phyloP scores from a whole-genome alignment of 53 echinoderm and acorn worm genomes.

The Paelopatides confundens region DNA sequence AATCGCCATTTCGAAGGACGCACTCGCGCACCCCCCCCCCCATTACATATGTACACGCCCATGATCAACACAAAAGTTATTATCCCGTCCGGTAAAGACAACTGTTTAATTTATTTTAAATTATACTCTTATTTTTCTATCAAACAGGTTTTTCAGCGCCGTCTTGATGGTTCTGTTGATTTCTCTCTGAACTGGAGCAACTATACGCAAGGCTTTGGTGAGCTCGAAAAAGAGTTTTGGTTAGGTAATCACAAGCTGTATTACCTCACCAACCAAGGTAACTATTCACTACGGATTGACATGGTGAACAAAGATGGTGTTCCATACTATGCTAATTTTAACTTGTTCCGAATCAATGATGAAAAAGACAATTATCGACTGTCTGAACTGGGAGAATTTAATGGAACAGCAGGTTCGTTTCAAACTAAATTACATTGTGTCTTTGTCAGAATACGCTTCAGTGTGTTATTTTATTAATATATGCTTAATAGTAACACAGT shows the following conservation, averaged over 20 bases:
- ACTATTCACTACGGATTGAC: slow-evolving; percentile 59
- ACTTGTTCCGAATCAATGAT: slow-evolving; percentile 68
- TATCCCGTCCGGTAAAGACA: no score
- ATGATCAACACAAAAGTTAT: no score
- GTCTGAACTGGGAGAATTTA: background rate
- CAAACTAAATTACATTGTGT: no score
- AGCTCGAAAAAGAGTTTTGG: slow-evolving; percentile 66
- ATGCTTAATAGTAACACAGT: no score
- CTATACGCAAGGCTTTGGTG: slow-evolving; percentile 70
- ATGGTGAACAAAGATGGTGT: slow-evolving; percentile 50
- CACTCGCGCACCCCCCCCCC: no score
- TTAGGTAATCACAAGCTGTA: slow-evolving; percentile 70
- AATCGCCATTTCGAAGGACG: no score
- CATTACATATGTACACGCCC: no score
- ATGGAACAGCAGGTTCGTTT: background rate
- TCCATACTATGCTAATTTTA: slow-evolving; percentile 52
- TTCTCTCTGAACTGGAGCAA: slow-evolving; percentile 57
- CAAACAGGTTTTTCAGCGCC: slow-evolving; percentile 67
- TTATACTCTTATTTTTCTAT: no score
- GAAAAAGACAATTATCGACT: background rate
- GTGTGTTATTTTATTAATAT: no score
- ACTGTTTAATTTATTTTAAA: no score
- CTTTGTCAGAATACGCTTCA: no score
- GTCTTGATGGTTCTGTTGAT: slow-evolving; percentile 59
- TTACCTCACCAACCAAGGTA: slow-evolving; percentile 44